A percentile compares a stretch with the other conserved stretches of the same genome.
Evolutionary conservation across 2,888 invertebrate genomes (phyloP).

Genomic region (Augochlorella aurata): DNA sequence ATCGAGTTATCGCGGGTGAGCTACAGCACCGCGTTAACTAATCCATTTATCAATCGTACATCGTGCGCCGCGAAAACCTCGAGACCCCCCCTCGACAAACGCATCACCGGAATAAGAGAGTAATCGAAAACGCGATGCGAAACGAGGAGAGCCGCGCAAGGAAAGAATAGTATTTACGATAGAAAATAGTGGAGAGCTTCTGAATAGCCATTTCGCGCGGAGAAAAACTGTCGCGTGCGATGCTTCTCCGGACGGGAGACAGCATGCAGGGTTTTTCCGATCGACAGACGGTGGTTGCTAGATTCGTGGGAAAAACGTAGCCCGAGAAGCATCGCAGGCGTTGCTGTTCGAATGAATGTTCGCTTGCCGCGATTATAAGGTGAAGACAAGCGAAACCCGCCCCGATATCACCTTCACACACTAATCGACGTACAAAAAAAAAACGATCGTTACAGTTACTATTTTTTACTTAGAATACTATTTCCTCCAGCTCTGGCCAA

Average conservation of each 20-base stretch:
- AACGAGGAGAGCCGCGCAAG: conserved; percentile 26
- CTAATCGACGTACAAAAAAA: conserved; percentile 43
- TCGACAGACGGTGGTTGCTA: not conserved
- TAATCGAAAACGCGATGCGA: not conserved
- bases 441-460: conserved; percentile 48
- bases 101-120: not conserved
- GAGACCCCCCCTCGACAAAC: conserved; percentile 2
- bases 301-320: not conserved
- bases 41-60: conserved; percentile 38
- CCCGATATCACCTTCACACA: conserved; percentile 40
- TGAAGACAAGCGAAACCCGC: conserved; percentile 18
- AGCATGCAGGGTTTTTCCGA: not conserved
- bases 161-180: conserved; percentile 58
- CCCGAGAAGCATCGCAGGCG: conserved; percentile 8
- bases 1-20: conserved; percentile 64
- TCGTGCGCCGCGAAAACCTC: conserved; percentile 21
- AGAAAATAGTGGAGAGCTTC: conserved; percentile 56
- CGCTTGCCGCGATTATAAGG: conserved; percentile 45
- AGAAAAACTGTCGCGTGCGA: conserved; percentile 12
- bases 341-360: conserved; percentile 45
- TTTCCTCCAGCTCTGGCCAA: conserved; percentile 53
- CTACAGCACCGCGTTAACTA: conserved; percentile 52
- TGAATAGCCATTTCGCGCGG: conserved; percentile 41
- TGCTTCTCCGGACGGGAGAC: conserved; percentile 6
- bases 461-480: conserved; percentile 58